Base-by-base conservation (phyloP, 2,888 invertebrate genomes). In the Leucozona laternaria region DNA sequence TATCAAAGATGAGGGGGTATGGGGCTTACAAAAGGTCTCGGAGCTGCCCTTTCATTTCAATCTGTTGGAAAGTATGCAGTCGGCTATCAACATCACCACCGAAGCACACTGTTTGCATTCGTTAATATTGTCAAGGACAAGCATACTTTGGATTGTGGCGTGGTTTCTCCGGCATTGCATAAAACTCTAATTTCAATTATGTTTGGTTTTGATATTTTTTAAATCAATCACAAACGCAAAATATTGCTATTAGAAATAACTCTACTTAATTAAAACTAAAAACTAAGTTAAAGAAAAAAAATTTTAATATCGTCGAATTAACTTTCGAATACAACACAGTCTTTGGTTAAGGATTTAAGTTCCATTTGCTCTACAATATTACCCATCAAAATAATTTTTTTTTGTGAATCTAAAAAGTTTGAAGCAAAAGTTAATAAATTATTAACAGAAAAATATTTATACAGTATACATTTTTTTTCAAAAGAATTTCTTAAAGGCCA, bases 21-120 rank as follows among this genome's bases (percentile, higher is more conserved):
- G 94, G 0, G 96, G 97, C 0, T 91, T 96, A 25, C 96, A 91
- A 95, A 95, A 83, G 98, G 98, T 1, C 93, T 98, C 4, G 95
- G 95, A 1, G 97, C 98, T 0, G 97, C 97, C 0, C 92, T 98
- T 22, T 96, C 95, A 93, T 97, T 97, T 90, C 94, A 95, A 88
- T 95, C 97, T 8, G 57, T 66, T 57, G 94, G 94, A 8, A 94
- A 94, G 68, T 97, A 97, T 89, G 97, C 97, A 22, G 98, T 98
- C 1, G 98, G 97, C 0, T 94, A 95, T 90, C 98, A 98, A 90
- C 96, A 97, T 92, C 92, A 94, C 10, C 96, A 97, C 91, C 93
- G 91, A 88, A 95, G 96, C 0, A 93, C 93, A 89, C 89, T 92
- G 60, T 92, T 93, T 81, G 95, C 94, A 0, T 90, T 94, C 58